These are phyloP conservation scores for Melanotaenia parkinsoni DNA, from an alignment of 2,797 vertebrate genomes.

Conservation along the genomic window DNA sequence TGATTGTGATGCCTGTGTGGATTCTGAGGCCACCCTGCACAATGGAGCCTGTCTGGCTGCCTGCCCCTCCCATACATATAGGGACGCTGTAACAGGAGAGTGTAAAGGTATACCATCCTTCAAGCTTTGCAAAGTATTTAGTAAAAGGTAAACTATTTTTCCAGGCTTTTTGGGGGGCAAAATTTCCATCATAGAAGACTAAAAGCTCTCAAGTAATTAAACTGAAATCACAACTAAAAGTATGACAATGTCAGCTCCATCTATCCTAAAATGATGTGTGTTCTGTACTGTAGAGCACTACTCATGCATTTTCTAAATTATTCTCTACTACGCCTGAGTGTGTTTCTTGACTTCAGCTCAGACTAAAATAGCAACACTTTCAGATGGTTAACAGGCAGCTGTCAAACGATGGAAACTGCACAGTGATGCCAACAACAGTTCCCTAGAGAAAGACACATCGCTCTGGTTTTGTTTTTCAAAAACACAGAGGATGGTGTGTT, in stretches of 20 bases:
- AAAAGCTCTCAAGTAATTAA: not conserved
- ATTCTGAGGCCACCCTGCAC: conserved; percentile 68
- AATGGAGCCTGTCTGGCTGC: conserved; percentile 79
- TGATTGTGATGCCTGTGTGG: conserved; percentile 84
- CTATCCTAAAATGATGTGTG: conserved; percentile 23
- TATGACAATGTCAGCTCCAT: conserved; percentile 24
- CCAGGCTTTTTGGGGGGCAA: not conserved
- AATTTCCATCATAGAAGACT: not conserved
- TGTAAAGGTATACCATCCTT: conserved; percentile 83
- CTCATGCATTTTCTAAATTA: conserved; percentile 47
- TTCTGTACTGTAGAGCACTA: conserved; percentile 41
- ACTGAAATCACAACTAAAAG: not conserved
- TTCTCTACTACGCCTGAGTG: conserved; percentile 47
- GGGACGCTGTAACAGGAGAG: conserved; percentile 67
- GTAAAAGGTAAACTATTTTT: not conserved
- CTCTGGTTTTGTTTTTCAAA: conserved; percentile 55
- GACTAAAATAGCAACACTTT: conserved; percentile 68
- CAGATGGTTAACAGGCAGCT: conserved; percentile 73
- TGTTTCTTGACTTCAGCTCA: conserved; percentile 51
- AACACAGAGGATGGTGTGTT: conserved; percentile 41
- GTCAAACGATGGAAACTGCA: conserved; percentile 69
- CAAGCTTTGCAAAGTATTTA: not conserved
- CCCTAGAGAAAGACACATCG: conserved; percentile 57
- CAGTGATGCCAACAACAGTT: conserved; percentile 54
- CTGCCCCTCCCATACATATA: conserved; percentile 86